Evolutionary conservation across 2,113 vertebrate genomes (phyloP), one percentile per base, ranked within the genome.

Genomic region (Piliocolobus tephrosceles): DNA sequence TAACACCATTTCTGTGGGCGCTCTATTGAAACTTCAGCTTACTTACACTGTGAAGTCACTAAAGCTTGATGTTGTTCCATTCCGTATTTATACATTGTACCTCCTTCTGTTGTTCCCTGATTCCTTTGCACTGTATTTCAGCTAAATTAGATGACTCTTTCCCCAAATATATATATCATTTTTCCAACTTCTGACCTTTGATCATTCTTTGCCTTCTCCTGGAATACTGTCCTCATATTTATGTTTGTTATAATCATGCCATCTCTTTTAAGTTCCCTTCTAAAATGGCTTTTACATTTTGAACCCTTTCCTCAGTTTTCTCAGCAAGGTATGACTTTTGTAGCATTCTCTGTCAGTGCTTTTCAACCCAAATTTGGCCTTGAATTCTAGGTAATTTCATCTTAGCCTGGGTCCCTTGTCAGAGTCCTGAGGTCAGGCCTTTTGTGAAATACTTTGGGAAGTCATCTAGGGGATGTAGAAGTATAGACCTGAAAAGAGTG

Each of bases 271-370:
- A 40, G 18, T 87, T 14, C 40, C 30, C 35, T 81, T 70, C n/a
- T 66, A 64, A 83, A 91, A 66, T 94, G 91, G 14, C 43, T n/a
- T 91, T 91, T 88, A 73, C 22, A 80, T 94, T 88, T 58, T 93
- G 22, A 79, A 80, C 4, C 57, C 55, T 92, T 88, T 32, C 12
- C 45, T 70, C n/a, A 70, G 38, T 50, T 55, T 91, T 95, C 81
- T 96, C 16, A 81, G 45, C 23, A 81, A 61, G 55, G 5, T 38
- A 3, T 75, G 66, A 68, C 38, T 95, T 25, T 58, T 73, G 3
- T 82, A 90, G 50, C 20, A 83, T 27, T 83, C 18, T 17, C 18
- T 70, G 7, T 91, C 45, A 73, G 3, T 90, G n/a, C 47, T 96
- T 92, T 95, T 91, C 22, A 50, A 79, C 10, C 78, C 20, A 58